Evolutionary conservation across 2,113 vertebrate genomes (phyloP).

Genomic region (Oncorhynchus kisutch): DNA sequence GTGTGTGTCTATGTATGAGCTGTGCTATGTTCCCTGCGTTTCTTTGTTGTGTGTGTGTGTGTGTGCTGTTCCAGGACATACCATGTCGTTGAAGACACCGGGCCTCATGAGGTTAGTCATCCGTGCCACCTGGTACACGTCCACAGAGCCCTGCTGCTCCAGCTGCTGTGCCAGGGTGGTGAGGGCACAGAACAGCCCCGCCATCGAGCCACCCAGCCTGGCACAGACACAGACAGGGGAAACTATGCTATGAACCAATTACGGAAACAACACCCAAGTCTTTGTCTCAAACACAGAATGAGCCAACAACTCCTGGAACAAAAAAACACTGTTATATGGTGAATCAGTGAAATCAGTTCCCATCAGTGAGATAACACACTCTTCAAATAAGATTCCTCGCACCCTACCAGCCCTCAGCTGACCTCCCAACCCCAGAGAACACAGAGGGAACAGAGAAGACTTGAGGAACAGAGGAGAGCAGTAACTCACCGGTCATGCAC

Average conservation of each 20-base stretch:
- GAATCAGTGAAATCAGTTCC: no score
- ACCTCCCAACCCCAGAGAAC: no score
- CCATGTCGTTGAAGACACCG: constrained; percentile 89
- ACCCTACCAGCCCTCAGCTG: no score
- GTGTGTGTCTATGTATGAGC: background rate
- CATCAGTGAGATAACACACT: no score
- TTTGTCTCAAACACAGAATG: background rate
- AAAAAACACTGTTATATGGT: no score
- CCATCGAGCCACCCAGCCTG: constrained; percentile 66
- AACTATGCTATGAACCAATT: background rate
- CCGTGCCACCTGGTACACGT: constrained; percentile 91
- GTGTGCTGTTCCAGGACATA: constrained; percentile 74
- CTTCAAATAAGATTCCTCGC: no score
- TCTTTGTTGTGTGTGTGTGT: background rate
- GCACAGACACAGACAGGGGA: background rate
- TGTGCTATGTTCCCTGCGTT: no score
- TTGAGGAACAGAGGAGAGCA: no score
- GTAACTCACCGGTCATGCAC: constrained; percentile 89
- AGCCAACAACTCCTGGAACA: background rate
- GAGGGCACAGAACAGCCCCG: constrained; percentile 81
- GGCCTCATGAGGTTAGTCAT: constrained; percentile 97
- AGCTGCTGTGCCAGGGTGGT: constrained; percentile 85
- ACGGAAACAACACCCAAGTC: background rate
- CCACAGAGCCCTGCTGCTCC: constrained; percentile 86
- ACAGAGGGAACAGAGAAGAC: no score